These are phyloP conservation scores for Neosilurus mollespiculum DNA, from an alignment of 2,797 vertebrate species.

Conservation along the genomic window DNA sequence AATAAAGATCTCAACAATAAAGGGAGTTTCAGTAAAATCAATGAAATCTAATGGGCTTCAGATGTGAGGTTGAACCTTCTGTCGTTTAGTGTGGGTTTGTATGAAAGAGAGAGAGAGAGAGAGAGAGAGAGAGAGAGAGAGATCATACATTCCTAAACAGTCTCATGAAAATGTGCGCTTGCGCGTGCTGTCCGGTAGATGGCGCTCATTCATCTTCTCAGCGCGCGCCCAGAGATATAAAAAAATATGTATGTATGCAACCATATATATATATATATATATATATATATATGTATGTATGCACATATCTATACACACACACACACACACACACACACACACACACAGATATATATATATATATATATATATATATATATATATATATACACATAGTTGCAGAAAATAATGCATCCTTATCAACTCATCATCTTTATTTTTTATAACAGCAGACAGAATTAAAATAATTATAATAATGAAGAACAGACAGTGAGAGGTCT, in stretches of 20 bases:
- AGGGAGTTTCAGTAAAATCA: background rate
- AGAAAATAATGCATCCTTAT: background rate
- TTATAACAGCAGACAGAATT: background rate
- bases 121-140: too few relatives aligned
- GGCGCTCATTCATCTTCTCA: slow-evolving; percentile 23
- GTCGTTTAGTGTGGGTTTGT: background rate
- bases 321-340: background rate
- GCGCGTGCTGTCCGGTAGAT: slow-evolving; percentile 10
- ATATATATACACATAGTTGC: background rate
- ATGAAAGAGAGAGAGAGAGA: too few relatives aligned
- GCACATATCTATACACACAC: background rate
- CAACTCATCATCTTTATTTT: background rate
- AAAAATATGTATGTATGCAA: too few relatives aligned
- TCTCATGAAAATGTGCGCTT: background rate
- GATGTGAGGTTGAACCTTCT: background rate
- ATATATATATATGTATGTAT: too few relatives aligned
- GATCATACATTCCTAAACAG: background rate
- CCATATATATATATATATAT: too few relatives aligned
- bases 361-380: too few relatives aligned
- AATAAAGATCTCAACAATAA: background rate
- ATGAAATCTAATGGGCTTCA: slow-evolving; percentile 21
- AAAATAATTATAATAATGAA: background rate
- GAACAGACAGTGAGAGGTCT: background rate
- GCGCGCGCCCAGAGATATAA: too few relatives aligned
- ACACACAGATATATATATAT: background rate